Evolutionary conservation across 2,888 invertebrate genomes (phyloP), one percentile per base, ranked within the genome.

Genomic region (Agapetus fuscipes): DNA sequence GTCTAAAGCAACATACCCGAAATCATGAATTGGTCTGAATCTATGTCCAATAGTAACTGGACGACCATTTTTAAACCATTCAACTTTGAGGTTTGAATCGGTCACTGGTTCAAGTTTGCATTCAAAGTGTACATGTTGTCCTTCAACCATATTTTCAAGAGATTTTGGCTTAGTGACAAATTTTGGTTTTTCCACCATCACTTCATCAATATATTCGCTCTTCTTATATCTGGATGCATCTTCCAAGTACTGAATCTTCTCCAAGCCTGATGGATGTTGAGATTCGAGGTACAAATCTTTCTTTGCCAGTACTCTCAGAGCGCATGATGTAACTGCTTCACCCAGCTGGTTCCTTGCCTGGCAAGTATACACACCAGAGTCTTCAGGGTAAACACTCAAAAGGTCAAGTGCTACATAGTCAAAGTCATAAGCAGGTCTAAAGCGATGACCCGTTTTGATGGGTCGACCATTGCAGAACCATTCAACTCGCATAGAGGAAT

Each of bases 401-500:
- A 98, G 78, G 62, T 97, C 97, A 37, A 99, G 71, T 6, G 96
- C 94, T 12, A 96, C 95, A 58, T 94, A 97, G 56, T 95, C 95
- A 59, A 96, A 95, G 62, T 97, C 96, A 56, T 91, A 88, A 3
- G 93, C 90, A 28, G 95, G 95, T 56, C 94, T 79, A 70, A 96
- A 97, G 49, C 97, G 78, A 56, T 94, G 82, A 49, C 95, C 95
- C 29, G 87, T 86, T 58, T 86, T 88, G 2, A 97, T 79, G 0
- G 95, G 90, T 49, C 81, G 75, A 13, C 94, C 96, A 59, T 98
- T 94, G 42, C 90, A 89, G 59, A 90, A 88, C 98, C 98, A 98
- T 49, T 91, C 94, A 37, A 94, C 85, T 58, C 77, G 80, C 89
- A 93, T 90, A 4, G 82, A 79, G n/a, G 85, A 77, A 60, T 93